Evolutionary conservation across 2,113 vertebrate genomes (phyloP).

Genomic region (Chiloscyllium plagiosum): DNA sequence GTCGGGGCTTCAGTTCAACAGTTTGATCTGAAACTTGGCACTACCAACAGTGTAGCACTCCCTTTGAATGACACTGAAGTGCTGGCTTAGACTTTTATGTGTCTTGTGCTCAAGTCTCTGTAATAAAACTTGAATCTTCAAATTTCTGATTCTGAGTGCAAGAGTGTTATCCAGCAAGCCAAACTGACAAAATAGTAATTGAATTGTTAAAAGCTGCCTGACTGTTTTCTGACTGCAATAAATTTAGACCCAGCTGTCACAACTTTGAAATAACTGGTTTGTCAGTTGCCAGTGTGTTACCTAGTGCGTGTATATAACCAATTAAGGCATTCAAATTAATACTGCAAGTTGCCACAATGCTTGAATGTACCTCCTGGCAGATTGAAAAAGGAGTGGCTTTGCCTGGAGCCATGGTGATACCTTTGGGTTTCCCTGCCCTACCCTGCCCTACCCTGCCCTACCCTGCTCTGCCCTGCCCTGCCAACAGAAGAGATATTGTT

Average conservation of each 20-base stretch:
- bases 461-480: neutral
- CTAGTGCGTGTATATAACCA: neutral
- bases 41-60: neutral
- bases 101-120: too few relatives aligned
- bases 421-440: neutral
- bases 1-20: neutral
- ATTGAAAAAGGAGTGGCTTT: neutral
- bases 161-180: neutral
- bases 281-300: neutral
- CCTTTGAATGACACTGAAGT: neutral
- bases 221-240: neutral
- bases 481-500: too few relatives aligned
- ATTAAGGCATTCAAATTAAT: neutral
- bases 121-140: neutral
- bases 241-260: neutral
- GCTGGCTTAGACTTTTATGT: neutral
- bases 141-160: neutral
- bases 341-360: neutral
- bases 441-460: neutral
- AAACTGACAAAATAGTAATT: neutral
- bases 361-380: neutral
- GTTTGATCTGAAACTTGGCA: neutral
- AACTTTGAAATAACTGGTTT: neutral
- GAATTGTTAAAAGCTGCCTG: neutral
- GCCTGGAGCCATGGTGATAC: neutral